Evolutionary conservation across 2,797 vertebrate genomes (phyloP), one percentile per base, ranked within the genome.

Genomic region (Pipistrellus kuhlii): DNA sequence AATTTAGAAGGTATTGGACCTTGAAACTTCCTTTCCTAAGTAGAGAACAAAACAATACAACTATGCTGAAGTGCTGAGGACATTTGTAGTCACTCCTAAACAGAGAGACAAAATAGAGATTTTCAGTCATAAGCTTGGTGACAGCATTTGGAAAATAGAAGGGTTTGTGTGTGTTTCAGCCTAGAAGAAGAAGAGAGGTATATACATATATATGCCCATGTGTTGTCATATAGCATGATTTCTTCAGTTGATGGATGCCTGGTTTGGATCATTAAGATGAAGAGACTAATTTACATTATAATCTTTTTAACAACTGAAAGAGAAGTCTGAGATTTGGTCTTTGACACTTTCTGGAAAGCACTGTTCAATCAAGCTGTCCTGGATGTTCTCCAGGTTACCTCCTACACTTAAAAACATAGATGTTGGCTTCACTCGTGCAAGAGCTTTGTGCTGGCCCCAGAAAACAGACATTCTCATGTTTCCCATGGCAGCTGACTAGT

Each of bases 401-500:
- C 21, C 55, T 91, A 48, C 35, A 30, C 38, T 21, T 38, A 20
- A 41, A 41, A 41, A 64, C 5, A 35, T 75, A 57, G 46, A 57
- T 59, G 9, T 76, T 85, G 88, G 78, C 87, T 81, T 78, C 68
- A 78, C 41, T 80, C 69, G 35, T n/a, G 2, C 57, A 69, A 62
- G 59, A 23, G 17, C 77, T 90, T 76, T 82, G 51, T 83, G 88
- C 90, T 90, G 75, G 75, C 75, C 85, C 62, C 76, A 64, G 87
- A 84, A 78, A 87, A 66, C 2, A 2, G 59, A 66, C 30, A 6
- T 93, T 90, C 53, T 76, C 46, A 18, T 88, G 84, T 83, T 95
- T 95, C 93, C 82, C 38, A 5, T 81, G 87, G 96, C 91, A 96
- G 96, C 95, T 95, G 87, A 94, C 85, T 93, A 38, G 75, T 64